Evolutionary conservation across 2,888 invertebrate genomes (phyloP).

Genomic region (Drosophila sordidula): DNA sequence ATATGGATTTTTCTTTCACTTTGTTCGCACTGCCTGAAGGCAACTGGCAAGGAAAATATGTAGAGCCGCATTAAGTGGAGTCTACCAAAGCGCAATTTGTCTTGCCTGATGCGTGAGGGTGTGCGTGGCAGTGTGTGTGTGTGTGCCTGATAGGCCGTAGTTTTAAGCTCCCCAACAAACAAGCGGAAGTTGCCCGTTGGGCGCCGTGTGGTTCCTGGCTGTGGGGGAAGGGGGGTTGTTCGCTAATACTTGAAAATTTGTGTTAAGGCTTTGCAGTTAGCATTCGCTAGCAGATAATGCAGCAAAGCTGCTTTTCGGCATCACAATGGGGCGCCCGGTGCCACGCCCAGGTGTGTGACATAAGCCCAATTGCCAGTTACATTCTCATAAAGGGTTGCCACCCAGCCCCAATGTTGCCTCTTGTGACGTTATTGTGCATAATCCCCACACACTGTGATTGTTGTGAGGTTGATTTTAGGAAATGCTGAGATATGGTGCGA

Average conservation of each 20-base stretch:
- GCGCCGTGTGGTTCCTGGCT: neutral
- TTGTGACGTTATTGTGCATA: slow-evolving; percentile 11
- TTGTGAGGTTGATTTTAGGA: neutral
- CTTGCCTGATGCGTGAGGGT: slow-evolving; percentile 52
- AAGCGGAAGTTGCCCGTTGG: slow-evolving; percentile 67
- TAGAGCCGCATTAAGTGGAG: slow-evolving; percentile 55
- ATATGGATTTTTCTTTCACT: slow-evolving; percentile 71
- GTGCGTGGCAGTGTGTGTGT: slow-evolving; percentile 8
- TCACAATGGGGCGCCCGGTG: slow-evolving; percentile 21
- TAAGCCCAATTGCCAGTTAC: slow-evolving; percentile 22
- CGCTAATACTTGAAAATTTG: slow-evolving; percentile 76
- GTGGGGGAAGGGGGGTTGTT: neutral
- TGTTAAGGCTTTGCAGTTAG: slow-evolving; percentile 58
- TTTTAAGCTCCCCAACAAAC: slow-evolving; percentile 71
- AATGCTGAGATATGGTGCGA: neutral
- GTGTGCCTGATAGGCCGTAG: slow-evolving; percentile 51
- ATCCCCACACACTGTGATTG: slow-evolving; percentile 11
- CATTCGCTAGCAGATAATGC: slow-evolving; percentile 58
- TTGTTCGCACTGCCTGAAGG: slow-evolving; percentile 34
- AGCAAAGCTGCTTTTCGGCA: slow-evolving; percentile 59
- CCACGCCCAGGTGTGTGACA: slow-evolving; percentile 27
- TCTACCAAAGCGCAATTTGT: slow-evolving; percentile 81
- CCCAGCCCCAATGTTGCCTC: neutral
- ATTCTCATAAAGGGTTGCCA: slow-evolving; percentile 9
- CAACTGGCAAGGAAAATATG: slow-evolving; percentile 30